These are phyloP conservation scores for Drosophila barbarae DNA, from an alignment of 2,888 invertebrate genomes.

Conservation along the genomic window DNA sequence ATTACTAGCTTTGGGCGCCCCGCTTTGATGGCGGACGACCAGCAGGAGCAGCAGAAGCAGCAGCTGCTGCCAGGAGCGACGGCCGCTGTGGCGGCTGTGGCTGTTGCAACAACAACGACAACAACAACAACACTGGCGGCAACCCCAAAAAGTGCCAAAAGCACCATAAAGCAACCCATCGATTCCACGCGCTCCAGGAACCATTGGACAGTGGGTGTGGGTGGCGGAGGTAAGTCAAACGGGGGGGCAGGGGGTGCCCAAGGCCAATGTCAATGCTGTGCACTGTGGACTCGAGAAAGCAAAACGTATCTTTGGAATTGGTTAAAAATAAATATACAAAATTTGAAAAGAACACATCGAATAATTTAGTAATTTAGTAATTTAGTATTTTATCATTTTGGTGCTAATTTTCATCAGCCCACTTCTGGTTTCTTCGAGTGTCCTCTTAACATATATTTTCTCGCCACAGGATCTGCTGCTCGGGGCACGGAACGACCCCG, in stretches of 20 bases:
- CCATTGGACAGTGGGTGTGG: conserved; percentile 59
- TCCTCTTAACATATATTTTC: not conserved
- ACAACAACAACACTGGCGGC: conserved; percentile 18
- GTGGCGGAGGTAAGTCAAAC: conserved; percentile 11
- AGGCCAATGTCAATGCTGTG: conserved; percentile 3
- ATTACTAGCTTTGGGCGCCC: conserved; percentile 23
- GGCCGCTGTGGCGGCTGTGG: not conserved
- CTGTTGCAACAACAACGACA: conserved; percentile 5
- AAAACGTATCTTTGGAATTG: not conserved
- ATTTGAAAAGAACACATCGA: no score
- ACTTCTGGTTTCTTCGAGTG: conserved; percentile 7
- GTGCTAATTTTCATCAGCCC: not conserved
- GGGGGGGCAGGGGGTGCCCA: not conserved
- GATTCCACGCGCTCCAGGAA: conserved; percentile 67
- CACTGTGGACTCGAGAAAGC: not conserved
- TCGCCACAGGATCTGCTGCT: conserved; percentile 22
- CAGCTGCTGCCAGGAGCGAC: conserved; percentile 19
- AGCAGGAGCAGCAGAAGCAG: conserved; percentile 12
- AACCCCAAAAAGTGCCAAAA: conserved; percentile 54
- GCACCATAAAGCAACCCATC: conserved; percentile 61
- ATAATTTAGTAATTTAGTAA: no score
- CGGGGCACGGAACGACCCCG: conserved; percentile 69
- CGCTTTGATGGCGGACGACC: conserved; percentile 5
- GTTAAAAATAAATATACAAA: no score
- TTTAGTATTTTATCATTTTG: not conserved